A percentile compares a stretch with the other conserved stretches of the same genome.
phyloP scores from a whole-genome alignment of 2,888 invertebrate genomes.

The Colletes collaris region DNA sequence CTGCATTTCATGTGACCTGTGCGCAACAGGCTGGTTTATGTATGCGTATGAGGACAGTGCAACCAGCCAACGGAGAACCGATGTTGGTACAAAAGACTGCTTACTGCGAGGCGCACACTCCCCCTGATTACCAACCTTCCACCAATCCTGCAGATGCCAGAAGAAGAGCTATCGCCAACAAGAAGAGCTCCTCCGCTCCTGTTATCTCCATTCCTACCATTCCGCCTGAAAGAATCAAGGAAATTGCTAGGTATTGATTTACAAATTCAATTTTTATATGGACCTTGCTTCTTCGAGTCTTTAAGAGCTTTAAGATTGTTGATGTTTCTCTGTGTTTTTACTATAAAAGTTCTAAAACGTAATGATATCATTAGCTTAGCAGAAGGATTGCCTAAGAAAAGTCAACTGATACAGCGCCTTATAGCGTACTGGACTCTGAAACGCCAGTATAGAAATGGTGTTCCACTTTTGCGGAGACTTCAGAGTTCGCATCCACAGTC shows the following conservation, averaged over 20 bases:
- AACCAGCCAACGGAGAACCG: slow-evolving; percentile 87
- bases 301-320: too few species aligned
- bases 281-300: too few species aligned
- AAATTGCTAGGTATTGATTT: slow-evolving; percentile 91
- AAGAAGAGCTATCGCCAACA: slow-evolving; percentile 83
- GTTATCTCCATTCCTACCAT: slow-evolving; percentile 97
- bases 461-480: slow-evolving; percentile 93
- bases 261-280: slow-evolving; percentile 62
- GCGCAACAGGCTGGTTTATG: slow-evolving; percentile 97
- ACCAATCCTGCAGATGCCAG: slow-evolving; percentile 82
- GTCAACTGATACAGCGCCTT: slow-evolving; percentile 93
- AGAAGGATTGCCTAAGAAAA: slow-evolving; percentile 87
- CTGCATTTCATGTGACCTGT: slow-evolving; percentile 99
- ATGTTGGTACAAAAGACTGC: slow-evolving; percentile 97
- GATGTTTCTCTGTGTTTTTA: too few species aligned
- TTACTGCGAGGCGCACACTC: slow-evolving; percentile 97
- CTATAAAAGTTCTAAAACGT: neutral
- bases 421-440: slow-evolving; percentile 99
- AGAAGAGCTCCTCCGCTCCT: slow-evolving; percentile 95
- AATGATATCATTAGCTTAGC: slow-evolving; percentile 72
- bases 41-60: slow-evolving; percentile 98
- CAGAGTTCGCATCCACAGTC: slow-evolving; percentile 86
- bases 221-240: slow-evolving; percentile 93
- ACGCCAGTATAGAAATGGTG: slow-evolving; percentile 96
- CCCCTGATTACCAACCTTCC: slow-evolving; percentile 84